Conservation (phyloP, 2,113 vertebrate genomes). For the Morone chrysops region DNA sequence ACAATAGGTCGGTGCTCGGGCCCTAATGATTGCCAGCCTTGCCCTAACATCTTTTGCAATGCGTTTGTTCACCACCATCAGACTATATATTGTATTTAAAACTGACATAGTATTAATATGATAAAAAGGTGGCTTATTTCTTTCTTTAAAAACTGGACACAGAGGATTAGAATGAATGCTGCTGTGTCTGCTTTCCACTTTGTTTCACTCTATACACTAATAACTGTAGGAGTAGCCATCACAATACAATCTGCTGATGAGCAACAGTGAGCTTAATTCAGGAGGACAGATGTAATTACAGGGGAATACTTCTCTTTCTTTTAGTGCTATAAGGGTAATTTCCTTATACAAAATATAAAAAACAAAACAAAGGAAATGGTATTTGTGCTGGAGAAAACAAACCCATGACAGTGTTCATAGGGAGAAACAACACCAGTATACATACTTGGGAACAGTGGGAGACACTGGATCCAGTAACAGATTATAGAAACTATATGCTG, state of each 20-base stretch:
- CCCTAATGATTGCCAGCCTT: no score
- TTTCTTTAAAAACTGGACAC: no score
- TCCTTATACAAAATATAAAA: neutral
- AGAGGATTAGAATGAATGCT: no score
- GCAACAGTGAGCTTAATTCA: constrained; percentile 8
- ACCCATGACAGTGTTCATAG: neutral
- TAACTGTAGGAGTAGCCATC: neutral
- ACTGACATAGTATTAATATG: no score
- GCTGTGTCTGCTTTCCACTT: neutral
- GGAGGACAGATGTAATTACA: constrained; percentile 15
- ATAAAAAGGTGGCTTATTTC: no score
- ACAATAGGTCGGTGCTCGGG: no score
- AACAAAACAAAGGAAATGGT: neutral
- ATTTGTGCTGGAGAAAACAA: neutral
- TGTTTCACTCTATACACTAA: neutral
- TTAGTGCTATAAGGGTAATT: constrained; percentile 6
- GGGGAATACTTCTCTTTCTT: neutral
- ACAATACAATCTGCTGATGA: neutral
- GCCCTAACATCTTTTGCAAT: no score
- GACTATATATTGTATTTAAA: no score
- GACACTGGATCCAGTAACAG: neutral
- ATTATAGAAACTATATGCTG: neutral
- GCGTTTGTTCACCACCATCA: no score
- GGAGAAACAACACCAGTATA: neutral
- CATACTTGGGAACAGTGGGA: neutral